Percentiles rank a stretch among this genome's conserved stretches.
These are phyloP conservation scores for Eidolon dupreanum DNA, from an alignment of 2,797 vertebrate species.

Conservation along the genomic window DNA sequence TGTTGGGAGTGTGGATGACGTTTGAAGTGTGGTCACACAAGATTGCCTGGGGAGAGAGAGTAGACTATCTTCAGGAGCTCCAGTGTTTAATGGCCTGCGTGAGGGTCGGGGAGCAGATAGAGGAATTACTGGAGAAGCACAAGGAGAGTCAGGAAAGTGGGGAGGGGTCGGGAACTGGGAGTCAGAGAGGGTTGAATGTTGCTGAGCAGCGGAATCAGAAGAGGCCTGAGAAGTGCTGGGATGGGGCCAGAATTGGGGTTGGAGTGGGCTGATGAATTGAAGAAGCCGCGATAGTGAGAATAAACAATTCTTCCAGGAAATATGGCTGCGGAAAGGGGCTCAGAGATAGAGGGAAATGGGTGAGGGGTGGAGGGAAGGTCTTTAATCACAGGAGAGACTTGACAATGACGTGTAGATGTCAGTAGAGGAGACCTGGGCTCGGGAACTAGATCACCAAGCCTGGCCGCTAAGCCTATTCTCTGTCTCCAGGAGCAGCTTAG, in stretches of 20 bases:
- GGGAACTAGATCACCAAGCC: background rate
- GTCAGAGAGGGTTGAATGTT: background rate
- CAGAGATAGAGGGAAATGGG: no score
- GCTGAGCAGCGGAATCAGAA: background rate
- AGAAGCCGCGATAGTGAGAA: background rate
- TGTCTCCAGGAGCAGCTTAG: conserved; percentile 87
- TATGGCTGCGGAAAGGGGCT: background rate
- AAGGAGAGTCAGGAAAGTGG: background rate
- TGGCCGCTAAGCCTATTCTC: background rate
- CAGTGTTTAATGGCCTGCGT: background rate
- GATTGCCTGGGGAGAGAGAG: background rate
- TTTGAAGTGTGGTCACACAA: background rate
- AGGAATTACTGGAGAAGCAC: background rate
- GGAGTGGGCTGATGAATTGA: background rate
- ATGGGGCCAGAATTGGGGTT: background rate
- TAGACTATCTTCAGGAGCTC: background rate
- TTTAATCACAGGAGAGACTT: background rate
- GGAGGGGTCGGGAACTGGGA: background rate
- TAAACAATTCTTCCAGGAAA: background rate
- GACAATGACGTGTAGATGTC: background rate
- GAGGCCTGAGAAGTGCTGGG: background rate
- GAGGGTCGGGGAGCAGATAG: background rate
- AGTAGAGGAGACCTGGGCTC: background rate
- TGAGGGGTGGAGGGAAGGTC: no score
- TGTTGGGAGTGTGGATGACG: background rate